phyloP scores from a whole-genome alignment of 2,113 vertebrate genomes.

The Sus scrofa region T2T-Sscrofa CM000818.6:51549501-51550000 shows the following conservation, averaged over 20 bases:
- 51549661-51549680: background rate
- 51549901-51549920: slow-evolving; percentile 27
- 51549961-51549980: slow-evolving; percentile 39
- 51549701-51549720: background rate
- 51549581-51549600: background rate
- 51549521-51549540: background rate
- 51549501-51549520: background rate
- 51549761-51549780: background rate
- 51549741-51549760: background rate
- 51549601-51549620: background rate
- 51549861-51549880: slow-evolving; percentile 7
- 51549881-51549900: slow-evolving; percentile 46
- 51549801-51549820: background rate
- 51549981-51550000: background rate
- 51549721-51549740: slow-evolving; percentile 8
- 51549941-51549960: background rate
- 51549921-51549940: background rate
- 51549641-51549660: background rate
- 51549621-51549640: background rate
- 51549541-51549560: background rate
- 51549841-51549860: slow-evolving; percentile 28
- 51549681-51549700: background rate
- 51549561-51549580: background rate
- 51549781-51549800: slow-evolving; percentile 34
- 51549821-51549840: background rate